phyloP scores from a whole-genome alignment of 2,113 vertebrate genomes.

The Lasiurus cinereus region DNA sequence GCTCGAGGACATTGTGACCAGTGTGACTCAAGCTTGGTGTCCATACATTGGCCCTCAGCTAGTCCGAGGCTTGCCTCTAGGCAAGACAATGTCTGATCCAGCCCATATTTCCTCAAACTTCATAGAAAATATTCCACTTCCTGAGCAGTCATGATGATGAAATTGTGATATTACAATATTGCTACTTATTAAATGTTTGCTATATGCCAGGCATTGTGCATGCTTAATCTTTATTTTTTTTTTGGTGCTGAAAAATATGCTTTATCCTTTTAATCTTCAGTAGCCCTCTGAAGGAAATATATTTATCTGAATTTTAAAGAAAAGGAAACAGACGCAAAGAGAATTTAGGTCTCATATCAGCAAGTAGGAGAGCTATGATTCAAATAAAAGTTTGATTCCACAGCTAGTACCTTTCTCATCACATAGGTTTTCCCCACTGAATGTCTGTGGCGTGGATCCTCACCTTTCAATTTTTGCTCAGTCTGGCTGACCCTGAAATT shows the following conservation, averaged over 20 bases:
- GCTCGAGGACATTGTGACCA: neutral
- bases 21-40: neutral
- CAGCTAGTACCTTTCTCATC: neutral
- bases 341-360: neutral
- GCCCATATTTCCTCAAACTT: neutral
- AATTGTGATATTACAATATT: neutral
- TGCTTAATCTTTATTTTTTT: neutral
- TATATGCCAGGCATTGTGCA: neutral
- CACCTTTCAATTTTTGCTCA: constrained; percentile 7
- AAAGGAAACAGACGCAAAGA: neutral
- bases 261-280: constrained; percentile 26
- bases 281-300: neutral
- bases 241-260: neutral
- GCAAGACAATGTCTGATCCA: neutral
- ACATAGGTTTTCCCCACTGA: neutral
- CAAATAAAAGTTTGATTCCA: constrained; percentile 25
- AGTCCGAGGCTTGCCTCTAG: neutral
- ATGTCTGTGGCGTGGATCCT: neutral
- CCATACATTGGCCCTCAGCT: neutral
- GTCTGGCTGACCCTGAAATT: constrained; percentile 9
- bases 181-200: neutral
- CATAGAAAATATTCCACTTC: neutral
- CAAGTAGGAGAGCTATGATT: neutral
- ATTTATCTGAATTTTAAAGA: constrained; percentile 3
- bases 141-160: constrained; percentile 14